phyloP scores from a whole-genome alignment of 2,113 vertebrate species.

The Forbesichthys papilliferus region DNA sequence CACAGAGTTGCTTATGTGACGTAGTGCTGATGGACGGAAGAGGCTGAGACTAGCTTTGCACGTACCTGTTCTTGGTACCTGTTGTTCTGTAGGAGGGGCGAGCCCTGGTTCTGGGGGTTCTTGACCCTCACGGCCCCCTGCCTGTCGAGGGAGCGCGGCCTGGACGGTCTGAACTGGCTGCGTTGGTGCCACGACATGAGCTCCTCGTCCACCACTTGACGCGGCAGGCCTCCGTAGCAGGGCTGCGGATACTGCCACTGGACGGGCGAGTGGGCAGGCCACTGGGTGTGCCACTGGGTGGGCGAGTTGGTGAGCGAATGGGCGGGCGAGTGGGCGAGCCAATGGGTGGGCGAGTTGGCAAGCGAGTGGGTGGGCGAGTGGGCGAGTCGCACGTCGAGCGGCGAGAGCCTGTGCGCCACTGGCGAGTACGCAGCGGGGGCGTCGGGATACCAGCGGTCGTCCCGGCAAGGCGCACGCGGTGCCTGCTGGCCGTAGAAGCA shows the following conservation, averaged over 20 bases:
- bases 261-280: conserved; percentile 74
- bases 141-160: conserved; percentile 83
- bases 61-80: conserved; percentile 68
- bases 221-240: conserved; percentile 59
- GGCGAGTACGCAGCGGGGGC: conserved; percentile 40
- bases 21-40: too few species aligned
- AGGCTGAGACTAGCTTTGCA: too few species aligned
- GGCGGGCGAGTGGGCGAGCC: conserved; percentile 63
- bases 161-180: conserved; percentile 70
- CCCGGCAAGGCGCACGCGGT: conserved; percentile 42
- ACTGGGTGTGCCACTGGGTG: conserved; percentile 71
- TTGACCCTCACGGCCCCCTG: conserved; percentile 78
- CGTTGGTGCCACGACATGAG: conserved; percentile 85
- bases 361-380: conserved; percentile 69
- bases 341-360: conserved; percentile 66
- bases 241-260: conserved; percentile 74
- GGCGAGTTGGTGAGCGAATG: conserved; percentile 67
- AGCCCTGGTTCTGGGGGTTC: conserved; percentile 52
- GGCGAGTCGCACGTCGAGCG: conserved; percentile 69
- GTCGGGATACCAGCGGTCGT: conserved; percentile 65
- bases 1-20: too few species aligned
- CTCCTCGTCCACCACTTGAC: conserved; percentile 80
- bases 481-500: conserved; percentile 65
- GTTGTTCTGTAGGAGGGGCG: conserved; percentile 45
- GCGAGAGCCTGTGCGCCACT: conserved; percentile 58